Conservation (phyloP, 2,113 vertebrate species). For the Procapra przewalskii region DNA sequence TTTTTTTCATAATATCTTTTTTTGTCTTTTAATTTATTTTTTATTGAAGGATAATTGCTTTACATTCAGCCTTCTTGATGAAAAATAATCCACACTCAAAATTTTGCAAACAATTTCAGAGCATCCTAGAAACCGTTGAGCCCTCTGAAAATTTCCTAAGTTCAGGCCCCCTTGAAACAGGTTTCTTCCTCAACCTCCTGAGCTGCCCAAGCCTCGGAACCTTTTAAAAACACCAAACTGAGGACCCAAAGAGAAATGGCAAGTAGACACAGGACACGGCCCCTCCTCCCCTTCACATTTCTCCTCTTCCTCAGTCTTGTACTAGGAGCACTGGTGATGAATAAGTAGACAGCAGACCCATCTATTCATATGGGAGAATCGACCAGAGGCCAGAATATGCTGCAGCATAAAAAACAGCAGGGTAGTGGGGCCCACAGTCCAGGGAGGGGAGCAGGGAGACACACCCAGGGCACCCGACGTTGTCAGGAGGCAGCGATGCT, state of each 20-base stretch:
- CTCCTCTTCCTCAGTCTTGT: neutral
- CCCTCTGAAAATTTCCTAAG: neutral
- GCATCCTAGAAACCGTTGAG: neutral
- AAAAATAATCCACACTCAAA: neutral
- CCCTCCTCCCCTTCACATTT: neutral
- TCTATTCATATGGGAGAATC: slow-evolving; percentile 30
- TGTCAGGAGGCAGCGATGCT: neutral
- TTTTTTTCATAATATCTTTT: neutral
- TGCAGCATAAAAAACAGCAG: neutral
- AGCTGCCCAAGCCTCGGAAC: neutral
- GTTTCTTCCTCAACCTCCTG: neutral
- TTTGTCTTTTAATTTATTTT: neutral
- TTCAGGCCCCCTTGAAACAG: neutral
- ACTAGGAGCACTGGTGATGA: neutral
- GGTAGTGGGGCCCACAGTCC: neutral
- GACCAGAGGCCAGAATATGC: slow-evolving; percentile 42
- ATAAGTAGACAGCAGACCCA: slow-evolving; percentile 60
- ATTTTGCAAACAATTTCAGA: neutral
- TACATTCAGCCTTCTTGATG: neutral
- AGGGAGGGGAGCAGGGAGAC: neutral
- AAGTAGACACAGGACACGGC: rapidly evolving
- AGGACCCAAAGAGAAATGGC: neutral
- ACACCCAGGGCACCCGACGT: neutral
- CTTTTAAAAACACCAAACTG: neutral
- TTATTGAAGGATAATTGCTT: neutral